Evolutionary conservation across 2,888 invertebrate genomes (phyloP).

Genomic region (Cataglyphis cursor): DNA sequence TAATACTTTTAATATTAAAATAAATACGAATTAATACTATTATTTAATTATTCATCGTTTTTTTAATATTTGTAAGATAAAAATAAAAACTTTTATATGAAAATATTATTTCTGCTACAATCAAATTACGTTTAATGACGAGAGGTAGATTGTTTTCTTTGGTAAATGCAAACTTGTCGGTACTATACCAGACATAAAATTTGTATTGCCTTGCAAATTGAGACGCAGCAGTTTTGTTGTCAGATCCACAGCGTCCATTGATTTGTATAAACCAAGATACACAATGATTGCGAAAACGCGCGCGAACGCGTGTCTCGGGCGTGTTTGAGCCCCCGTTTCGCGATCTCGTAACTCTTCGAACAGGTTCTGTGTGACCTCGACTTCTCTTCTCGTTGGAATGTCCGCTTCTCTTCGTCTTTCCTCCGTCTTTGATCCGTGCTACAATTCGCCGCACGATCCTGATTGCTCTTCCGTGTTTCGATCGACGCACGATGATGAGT

Average conservation of each 20-base stretch:
- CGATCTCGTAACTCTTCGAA: constrained; percentile 64
- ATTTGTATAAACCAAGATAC: constrained; percentile 43
- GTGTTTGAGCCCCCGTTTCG: constrained; percentile 50
- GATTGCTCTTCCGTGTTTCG: constrained; percentile 66
- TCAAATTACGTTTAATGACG: not conserved
- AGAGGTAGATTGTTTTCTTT: not conserved
- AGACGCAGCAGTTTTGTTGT: constrained; percentile 12
- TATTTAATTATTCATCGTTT: not conserved
- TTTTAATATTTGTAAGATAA: not conserved
- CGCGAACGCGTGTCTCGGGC: constrained; percentile 48
- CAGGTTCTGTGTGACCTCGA: constrained; percentile 62
- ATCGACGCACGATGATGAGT: constrained; percentile 53
- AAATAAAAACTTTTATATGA: not conserved
- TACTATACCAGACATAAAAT: constrained; percentile 16
- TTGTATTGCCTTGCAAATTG: constrained; percentile 27
- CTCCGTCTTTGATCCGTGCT: constrained; percentile 16
- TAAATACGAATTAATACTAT: not conserved
- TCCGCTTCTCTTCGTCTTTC: constrained; percentile 23
- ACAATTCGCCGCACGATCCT: constrained; percentile 53
- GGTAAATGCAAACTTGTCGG: not conserved
- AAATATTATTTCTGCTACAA: not conserved
- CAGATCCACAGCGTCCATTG: constrained; percentile 15
- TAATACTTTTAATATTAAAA: not conserved
- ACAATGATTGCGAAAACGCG: constrained; percentile 47
- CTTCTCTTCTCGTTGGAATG: constrained; percentile 59